Conservation (phyloP, 2,797 vertebrate species). For the Coracias cyanogaster region DNA sequence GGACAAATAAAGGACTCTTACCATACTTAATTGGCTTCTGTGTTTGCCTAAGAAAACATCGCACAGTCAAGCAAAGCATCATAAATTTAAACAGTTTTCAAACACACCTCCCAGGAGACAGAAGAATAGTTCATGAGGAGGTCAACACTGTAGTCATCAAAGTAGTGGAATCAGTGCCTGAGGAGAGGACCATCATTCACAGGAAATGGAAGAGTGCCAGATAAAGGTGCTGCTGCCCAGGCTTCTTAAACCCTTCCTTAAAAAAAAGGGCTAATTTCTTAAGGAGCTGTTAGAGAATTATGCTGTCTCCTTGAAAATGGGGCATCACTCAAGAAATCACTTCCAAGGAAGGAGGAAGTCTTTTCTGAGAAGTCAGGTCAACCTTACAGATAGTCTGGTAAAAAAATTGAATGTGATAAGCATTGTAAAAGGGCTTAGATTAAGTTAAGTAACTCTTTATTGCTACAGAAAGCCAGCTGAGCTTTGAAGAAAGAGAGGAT, state of each 20-base stretch:
- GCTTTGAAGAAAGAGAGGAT: slow-evolving; percentile 30
- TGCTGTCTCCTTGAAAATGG: slow-evolving; percentile 20
- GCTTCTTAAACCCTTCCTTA: neutral
- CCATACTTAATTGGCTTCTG: neutral
- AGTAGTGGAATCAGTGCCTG: neutral
- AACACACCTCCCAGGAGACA: neutral
- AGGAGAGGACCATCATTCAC: neutral
- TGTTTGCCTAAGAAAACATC: neutral
- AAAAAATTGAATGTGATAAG: neutral
- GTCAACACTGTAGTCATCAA: slow-evolving; percentile 6
- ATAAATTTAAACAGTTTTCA: slow-evolving; percentile 26
- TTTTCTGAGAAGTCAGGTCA: slow-evolving; percentile 36
- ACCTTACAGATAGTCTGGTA: neutral
- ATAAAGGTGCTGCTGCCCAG: neutral
- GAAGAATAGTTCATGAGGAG: slow-evolving; percentile 20
- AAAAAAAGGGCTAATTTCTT: slow-evolving; percentile 32
- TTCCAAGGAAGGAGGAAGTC: slow-evolving; percentile 3
- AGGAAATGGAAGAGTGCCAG: neutral
- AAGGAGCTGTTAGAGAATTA: slow-evolving; percentile 3
- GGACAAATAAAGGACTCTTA: neutral
- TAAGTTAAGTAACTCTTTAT: slow-evolving; percentile 47
- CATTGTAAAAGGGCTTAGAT: slow-evolving; percentile 35
- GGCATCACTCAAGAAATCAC: slow-evolving; percentile 26
- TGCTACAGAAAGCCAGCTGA: slow-evolving; percentile 24
- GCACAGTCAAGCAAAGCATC: neutral